Conservation (phyloP, 1,140 invertebrate species). For the Drosophila takahashii region DNA sequence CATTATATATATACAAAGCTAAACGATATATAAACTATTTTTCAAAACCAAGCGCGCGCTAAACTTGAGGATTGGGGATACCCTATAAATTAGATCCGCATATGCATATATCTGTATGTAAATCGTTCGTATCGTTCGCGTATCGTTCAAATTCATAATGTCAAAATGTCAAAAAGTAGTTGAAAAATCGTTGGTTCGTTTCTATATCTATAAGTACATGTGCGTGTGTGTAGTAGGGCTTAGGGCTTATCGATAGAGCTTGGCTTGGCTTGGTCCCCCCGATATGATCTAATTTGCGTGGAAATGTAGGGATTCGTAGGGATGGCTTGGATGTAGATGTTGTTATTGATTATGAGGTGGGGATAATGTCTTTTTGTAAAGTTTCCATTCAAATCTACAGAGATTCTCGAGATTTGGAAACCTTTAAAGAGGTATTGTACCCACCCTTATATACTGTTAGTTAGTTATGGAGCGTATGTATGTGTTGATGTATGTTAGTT, state of each 20-base stretch:
- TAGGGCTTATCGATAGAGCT: conserved; percentile 42
- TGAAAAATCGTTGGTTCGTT: conserved; percentile 56
- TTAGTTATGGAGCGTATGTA: conserved; percentile 38
- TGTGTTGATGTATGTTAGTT: conserved; percentile 35
- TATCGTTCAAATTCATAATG: conserved; percentile 38
- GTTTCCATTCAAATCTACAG: background rate
- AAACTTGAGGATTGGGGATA: conserved; percentile 12
- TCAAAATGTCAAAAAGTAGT: conserved; percentile 35
- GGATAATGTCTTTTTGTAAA: background rate
- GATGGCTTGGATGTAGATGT: conserved; percentile 25
- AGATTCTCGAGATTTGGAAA: background rate
- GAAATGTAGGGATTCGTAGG: background rate
- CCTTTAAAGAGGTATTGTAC: background rate
- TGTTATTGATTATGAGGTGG: conserved; percentile 35
- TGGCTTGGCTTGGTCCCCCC: conserved; percentile 28
- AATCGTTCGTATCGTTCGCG: conserved; percentile 31
- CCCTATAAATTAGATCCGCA: conserved; percentile 25
- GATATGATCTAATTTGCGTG: conserved; percentile 26
- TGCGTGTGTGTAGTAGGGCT: conserved; percentile 39
- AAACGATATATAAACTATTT: conserved; percentile 42
- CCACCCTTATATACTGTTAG: conserved; percentile 30
- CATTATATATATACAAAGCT: conserved; percentile 39
- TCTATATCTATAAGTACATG: conserved; percentile 48
- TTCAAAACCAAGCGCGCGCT: conserved; percentile 20
- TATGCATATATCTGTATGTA: conserved; percentile 45